Base-by-base conservation (phyloP, 2,113 vertebrate species). In the Neotoma lepida region DNA sequence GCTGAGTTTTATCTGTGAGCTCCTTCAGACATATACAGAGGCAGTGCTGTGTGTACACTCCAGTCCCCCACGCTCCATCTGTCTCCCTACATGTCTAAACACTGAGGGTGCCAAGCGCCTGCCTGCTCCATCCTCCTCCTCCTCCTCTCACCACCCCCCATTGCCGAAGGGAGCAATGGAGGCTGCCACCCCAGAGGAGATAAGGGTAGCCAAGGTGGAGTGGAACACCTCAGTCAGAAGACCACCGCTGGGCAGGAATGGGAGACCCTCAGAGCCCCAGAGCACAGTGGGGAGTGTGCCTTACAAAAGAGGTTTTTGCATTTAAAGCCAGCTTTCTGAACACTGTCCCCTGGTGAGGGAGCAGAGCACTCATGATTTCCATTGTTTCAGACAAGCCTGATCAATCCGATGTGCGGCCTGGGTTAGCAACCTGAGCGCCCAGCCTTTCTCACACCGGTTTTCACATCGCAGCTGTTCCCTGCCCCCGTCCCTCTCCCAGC, bases 41-140 rank as follows among this genome's bases (percentile, higher is more conserved):
- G 95, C 96, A 85, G 94, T 63, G 96, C 97, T 97, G 96, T 98
- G 97, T 98, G 98, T 98, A 98, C 93, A 98, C 97, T 98, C 92
- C 82, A 88, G 94, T 96, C 91, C 96, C 95, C 96, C 95, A 46
- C 93, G 96, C 97, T 97, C 98, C 98, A 98, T 98, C 98, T 96
- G 96, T 98, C 98, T 98, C 98, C 92, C 96, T 93, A 82, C 96
- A 98, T 87, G 98, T 98, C 98, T 98, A 98, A 98, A 98, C 98
- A 98, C 97, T 98, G 97, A 97, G 96, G 98, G 96, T 96, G 95
- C 97, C 73, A 97, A 98, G 97, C 94, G 97, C 97, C 96, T 97
- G 95, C 97, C 94, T 97, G 94, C 94, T 94, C 80, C 92, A 85
- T 95, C 80, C 80, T 88, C 86, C 89, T 93, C 80, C 80, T 88